Evolutionary conservation across 2,797 vertebrate species (phyloP).

Genomic region (Orestias chungarensis): DNA sequence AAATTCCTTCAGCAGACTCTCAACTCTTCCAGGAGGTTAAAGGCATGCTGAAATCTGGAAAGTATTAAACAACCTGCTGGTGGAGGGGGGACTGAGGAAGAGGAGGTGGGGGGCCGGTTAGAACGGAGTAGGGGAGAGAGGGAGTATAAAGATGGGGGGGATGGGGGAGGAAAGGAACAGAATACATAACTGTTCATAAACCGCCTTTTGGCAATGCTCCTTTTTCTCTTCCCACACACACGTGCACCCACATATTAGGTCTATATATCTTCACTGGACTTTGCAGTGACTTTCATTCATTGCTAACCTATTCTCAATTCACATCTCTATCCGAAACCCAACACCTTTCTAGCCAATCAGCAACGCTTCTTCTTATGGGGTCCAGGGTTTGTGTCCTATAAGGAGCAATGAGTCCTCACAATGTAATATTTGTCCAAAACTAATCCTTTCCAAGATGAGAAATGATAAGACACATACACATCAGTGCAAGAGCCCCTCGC

Average conservation of each 20-base stretch:
- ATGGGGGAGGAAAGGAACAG: constrained; percentile 68
- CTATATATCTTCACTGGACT: no score
- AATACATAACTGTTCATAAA: constrained; percentile 77
- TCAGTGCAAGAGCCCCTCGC: constrained; percentile 17
- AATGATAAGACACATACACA: constrained; percentile 25
- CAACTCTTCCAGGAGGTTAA: constrained; percentile 73
- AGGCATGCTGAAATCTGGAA: constrained; percentile 83
- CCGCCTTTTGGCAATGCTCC: constrained; percentile 57
- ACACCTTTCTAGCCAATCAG: no score
- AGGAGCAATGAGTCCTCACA: no score
- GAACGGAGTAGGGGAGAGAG: constrained; percentile 9
- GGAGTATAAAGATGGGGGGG: constrained; percentile 57
- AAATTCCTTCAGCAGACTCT: constrained; percentile 80
- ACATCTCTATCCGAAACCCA: no score
- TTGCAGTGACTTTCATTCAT: no score
- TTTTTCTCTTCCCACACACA: constrained; percentile 31
- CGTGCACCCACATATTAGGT: no score
- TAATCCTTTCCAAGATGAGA: no score
- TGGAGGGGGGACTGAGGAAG: constrained; percentile 56
- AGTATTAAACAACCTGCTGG: constrained; percentile 86
- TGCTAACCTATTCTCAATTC: no score
- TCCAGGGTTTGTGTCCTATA: no score
- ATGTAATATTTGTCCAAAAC: no score
- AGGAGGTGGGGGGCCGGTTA: constrained; percentile 31
- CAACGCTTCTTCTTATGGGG: no score